phyloP scores from a whole-genome alignment of 30 jellyfish, hydroid and myxozoan genomes.

The Catostylus mosaicus region DNA sequence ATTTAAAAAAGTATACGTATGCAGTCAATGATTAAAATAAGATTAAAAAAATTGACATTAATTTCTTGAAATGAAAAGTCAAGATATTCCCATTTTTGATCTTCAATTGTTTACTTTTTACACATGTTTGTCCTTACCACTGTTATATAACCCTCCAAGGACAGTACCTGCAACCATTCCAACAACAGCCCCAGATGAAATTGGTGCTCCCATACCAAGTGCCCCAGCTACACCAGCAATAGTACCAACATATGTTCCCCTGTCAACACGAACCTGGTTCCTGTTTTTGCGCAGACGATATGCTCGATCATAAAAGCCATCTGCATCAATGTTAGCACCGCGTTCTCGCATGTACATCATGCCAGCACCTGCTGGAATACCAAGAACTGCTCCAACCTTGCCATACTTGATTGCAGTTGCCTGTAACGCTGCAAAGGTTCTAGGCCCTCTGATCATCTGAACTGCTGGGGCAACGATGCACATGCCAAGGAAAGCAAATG shows the following conservation, averaged over 20 bases:
- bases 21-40: no score
- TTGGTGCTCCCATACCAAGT: conserved; percentile 64
- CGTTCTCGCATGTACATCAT: conserved; percentile 68
- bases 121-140: conserved; percentile 53
- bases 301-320: conserved; percentile 69
- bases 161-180: conserved; percentile 68
- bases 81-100: not conserved
- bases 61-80: no score
- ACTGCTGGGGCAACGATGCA: conserved; percentile 80
- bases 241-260: conserved; percentile 62
- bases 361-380: conserved; percentile 72
- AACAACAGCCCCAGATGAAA: conserved; percentile 73
- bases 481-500: conserved; percentile 78
- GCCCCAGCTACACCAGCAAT: conserved; percentile 68
- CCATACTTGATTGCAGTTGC: conserved; percentile 62
- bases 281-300: conserved; percentile 78
- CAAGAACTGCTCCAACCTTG: conserved; percentile 78
- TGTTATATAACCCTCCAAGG: conserved; percentile 43
- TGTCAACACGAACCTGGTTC: conserved; percentile 72
- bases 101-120: not conserved
- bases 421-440: conserved; percentile 62
- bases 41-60: no score
- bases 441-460: conserved; percentile 63
- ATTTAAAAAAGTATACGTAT: no score
- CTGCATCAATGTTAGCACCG: conserved; percentile 39